Evolutionary conservation across 2,113 vertebrate genomes (phyloP).

Genomic region (Gasterosteus aculeatus): DNA sequence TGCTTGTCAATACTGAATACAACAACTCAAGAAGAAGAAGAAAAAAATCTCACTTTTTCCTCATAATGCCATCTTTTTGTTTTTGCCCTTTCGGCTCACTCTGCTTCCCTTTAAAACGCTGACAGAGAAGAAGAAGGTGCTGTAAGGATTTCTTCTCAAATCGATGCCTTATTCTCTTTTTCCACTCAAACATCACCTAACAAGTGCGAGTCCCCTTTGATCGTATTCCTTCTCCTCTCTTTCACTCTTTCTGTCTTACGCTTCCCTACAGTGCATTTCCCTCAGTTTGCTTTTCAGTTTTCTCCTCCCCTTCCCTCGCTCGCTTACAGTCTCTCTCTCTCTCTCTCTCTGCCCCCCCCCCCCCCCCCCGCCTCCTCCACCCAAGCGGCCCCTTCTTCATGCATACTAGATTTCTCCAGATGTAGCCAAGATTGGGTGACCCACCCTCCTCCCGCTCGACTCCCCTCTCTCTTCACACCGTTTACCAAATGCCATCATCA

Average conservation of each 20-base stretch:
- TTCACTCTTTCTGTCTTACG: constrained; percentile 45
- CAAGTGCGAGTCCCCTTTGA: constrained; percentile 60
- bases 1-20: constrained; percentile 49
- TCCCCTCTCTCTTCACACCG: constrained; percentile 35
- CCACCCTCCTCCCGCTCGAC: constrained; percentile 29
- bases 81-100: constrained; percentile 17
- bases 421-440: constrained; percentile 66
- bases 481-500: constrained; percentile 52
- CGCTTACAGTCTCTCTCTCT: neutral
- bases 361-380: neutral
- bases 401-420: constrained; percentile 65
- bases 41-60: constrained; percentile 6
- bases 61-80: constrained; percentile 37
- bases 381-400: constrained; percentile 20
- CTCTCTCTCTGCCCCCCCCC: neutral
- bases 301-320: constrained; percentile 59
- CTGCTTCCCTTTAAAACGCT: constrained; percentile 36
- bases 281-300: constrained; percentile 46
- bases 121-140: constrained; percentile 14
- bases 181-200: constrained; percentile 56
- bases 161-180: constrained; percentile 16
- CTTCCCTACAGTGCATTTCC: constrained; percentile 50
- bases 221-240: constrained; percentile 46
- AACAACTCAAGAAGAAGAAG: constrained; percentile 20
- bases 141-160: constrained; percentile 26